phyloP scores from a whole-genome alignment of 2,113 vertebrate species.

The Empidonax alnorum region DNA sequence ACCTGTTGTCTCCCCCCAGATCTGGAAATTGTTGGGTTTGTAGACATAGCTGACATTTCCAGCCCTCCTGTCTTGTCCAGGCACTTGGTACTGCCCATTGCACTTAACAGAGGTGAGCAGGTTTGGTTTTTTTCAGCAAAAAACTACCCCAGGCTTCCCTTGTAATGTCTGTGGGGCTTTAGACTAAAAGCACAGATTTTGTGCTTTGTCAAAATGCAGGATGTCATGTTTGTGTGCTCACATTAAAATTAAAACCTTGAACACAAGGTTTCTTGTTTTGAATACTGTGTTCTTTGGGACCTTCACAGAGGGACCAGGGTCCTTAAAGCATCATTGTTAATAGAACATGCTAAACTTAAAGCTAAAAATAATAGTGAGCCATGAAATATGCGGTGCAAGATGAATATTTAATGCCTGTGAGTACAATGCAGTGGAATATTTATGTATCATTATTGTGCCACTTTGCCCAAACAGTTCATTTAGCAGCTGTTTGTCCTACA shows the following conservation, averaged over 20 bases:
- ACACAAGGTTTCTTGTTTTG: neutral
- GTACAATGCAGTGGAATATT: neutral
- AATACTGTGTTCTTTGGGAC: neutral
- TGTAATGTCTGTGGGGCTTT: neutral
- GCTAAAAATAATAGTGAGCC: neutral
- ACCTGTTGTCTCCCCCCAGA: conserved; percentile 76
- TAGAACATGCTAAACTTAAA: neutral
- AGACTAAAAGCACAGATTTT: neutral
- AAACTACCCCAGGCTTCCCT: neutral
- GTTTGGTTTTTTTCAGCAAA: neutral
- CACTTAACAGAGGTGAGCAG: conserved; percentile 93
- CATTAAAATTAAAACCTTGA: neutral
- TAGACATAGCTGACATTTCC: conserved; percentile 97
- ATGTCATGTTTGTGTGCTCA: neutral
- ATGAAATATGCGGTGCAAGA: neutral
- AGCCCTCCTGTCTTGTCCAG: conserved; percentile 96
- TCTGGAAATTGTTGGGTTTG: conserved; percentile 95
- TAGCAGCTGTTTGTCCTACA: neutral
- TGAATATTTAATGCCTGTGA: neutral
- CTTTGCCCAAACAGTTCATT: neutral
- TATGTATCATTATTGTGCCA: neutral
- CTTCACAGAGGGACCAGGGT: neutral
- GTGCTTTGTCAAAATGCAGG: neutral
- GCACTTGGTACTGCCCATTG: conserved; percentile 94
- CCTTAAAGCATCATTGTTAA: neutral